Evolutionary conservation across 2,888 invertebrate genomes (phyloP).

Genomic region (Serripes groenlandicus): DNA sequence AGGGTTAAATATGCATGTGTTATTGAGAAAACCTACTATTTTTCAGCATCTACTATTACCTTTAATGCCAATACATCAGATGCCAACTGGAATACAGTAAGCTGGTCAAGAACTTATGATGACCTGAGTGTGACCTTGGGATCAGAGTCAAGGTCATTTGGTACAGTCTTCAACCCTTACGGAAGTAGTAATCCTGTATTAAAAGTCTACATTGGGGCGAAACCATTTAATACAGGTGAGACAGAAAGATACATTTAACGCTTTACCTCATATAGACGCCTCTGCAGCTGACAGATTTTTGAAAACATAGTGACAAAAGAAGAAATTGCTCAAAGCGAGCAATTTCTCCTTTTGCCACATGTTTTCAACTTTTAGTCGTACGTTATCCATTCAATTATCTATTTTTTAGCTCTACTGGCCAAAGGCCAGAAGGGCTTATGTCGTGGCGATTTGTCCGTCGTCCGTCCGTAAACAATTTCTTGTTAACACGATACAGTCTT

Average conservation of each 20-base stretch:
- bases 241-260: neutral
- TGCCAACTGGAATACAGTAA: constrained; percentile 78
- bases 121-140: constrained; percentile 62
- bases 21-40: too few species aligned
- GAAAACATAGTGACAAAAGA: neutral
- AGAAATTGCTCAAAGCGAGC: neutral
- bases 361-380: too few species aligned
- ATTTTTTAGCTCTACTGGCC: too few species aligned
- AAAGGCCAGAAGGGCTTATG: too few species aligned
- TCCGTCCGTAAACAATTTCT: too few species aligned
- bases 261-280: neutral
- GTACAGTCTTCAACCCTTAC: constrained; percentile 71
- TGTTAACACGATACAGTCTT: too few species aligned
- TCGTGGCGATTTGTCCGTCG: too few species aligned
- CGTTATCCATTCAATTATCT: too few species aligned
- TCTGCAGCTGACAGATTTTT: neutral
- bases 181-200: constrained; percentile 38
- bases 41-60: constrained; percentile 49
- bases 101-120: constrained; percentile 65
- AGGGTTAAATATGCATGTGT: too few species aligned
- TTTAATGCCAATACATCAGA: constrained; percentile 68
- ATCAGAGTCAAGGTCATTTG: constrained; percentile 52
- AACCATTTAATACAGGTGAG: constrained; percentile 76
- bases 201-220: constrained; percentile 76
- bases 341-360: too few species aligned